phyloP scores from a whole-genome alignment of 2,888 invertebrate genomes.

The Autographa gamma region DNA sequence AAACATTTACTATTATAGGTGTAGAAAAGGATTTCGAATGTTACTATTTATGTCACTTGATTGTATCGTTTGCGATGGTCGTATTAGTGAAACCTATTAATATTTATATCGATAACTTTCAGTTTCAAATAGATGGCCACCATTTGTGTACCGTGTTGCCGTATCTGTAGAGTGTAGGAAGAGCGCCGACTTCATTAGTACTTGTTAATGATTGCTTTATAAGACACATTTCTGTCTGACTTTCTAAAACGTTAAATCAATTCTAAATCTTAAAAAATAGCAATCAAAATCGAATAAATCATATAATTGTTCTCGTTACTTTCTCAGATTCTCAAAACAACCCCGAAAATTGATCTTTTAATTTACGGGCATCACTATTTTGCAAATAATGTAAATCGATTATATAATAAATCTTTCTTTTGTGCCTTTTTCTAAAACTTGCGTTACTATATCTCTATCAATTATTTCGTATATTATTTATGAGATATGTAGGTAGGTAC shows the following conservation, averaged over 20 bases:
- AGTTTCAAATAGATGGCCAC: slow-evolving; percentile 30
- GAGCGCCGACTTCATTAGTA: slow-evolving; percentile 33
- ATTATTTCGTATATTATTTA: neutral
- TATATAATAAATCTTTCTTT: too few species aligned
- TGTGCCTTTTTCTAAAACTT: too few species aligned
- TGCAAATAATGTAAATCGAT: too few species aligned
- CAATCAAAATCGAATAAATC: neutral
- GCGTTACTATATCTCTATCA: too few species aligned
- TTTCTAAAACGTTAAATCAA: slow-evolving; percentile 1
- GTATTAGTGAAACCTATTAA: slow-evolving; percentile 29
- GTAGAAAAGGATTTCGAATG: slow-evolving; percentile 27
- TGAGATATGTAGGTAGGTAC: neutral
- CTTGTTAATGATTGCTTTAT: slow-evolving; percentile 30
- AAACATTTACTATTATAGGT: slow-evolving; percentile 34
- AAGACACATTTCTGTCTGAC: slow-evolving; percentile 24
- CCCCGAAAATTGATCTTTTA: too few species aligned
- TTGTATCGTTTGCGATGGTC: slow-evolving; percentile 25
- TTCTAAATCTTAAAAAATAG: neutral
- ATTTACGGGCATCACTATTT: too few species aligned
- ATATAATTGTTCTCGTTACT: too few species aligned
- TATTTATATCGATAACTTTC: slow-evolving; percentile 46
- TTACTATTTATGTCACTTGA: slow-evolving; percentile 16
- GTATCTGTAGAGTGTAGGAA: slow-evolving; percentile 43
- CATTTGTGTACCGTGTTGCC: slow-evolving; percentile 27
- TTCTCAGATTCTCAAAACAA: too few species aligned